Percentiles rank a stretch among this genome's conserved stretches.
phyloP scores from a whole-genome alignment of 1,140 invertebrate species.

The Aphaenogaster ashmeadi region DNA sequence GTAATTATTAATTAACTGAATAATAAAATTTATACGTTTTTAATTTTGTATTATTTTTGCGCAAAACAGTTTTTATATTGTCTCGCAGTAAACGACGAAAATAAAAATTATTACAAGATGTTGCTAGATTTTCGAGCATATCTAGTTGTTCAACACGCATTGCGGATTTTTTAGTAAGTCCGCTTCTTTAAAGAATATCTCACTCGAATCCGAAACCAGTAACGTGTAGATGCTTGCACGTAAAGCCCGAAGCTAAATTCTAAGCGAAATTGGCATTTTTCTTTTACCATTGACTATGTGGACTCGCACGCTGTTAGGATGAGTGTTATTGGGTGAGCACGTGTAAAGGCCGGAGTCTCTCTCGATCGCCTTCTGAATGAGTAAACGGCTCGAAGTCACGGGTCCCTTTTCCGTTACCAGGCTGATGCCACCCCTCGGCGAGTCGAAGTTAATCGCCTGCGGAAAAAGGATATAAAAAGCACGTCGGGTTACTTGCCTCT shows the following conservation, averaged over 20 bases:
- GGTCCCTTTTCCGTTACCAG: slow-evolving; percentile 93
- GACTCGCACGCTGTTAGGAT: slow-evolving; percentile 91
- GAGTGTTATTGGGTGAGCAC: slow-evolving; percentile 94
- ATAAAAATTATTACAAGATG: background rate
- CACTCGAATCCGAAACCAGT: background rate
- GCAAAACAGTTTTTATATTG: background rate
- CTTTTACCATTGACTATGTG: slow-evolving; percentile 94
- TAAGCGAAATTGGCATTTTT: slow-evolving; percentile 55
- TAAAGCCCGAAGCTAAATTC: background rate
- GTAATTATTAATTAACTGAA: background rate
- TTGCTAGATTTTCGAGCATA: background rate
- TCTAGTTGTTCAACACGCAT: background rate
- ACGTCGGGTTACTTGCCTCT: slow-evolving; percentile 39
- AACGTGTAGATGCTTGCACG: slow-evolving; percentile 19
- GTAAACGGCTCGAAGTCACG: slow-evolving; percentile 92
- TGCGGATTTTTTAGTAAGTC: no score
- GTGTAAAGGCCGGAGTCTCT: slow-evolving; percentile 92
- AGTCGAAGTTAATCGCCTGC: slow-evolving; percentile 93
- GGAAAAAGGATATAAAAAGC: slow-evolving; percentile 71
- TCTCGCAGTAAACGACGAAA: background rate
- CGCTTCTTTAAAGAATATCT: background rate
- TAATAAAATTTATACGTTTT: background rate
- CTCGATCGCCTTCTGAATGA: slow-evolving; percentile 92
- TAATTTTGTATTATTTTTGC: background rate
- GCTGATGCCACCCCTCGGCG: slow-evolving; percentile 92